Evolutionary conservation across 1,140 invertebrate genomes (phyloP).

Genomic region (Latrodectus geometricus): DNA sequence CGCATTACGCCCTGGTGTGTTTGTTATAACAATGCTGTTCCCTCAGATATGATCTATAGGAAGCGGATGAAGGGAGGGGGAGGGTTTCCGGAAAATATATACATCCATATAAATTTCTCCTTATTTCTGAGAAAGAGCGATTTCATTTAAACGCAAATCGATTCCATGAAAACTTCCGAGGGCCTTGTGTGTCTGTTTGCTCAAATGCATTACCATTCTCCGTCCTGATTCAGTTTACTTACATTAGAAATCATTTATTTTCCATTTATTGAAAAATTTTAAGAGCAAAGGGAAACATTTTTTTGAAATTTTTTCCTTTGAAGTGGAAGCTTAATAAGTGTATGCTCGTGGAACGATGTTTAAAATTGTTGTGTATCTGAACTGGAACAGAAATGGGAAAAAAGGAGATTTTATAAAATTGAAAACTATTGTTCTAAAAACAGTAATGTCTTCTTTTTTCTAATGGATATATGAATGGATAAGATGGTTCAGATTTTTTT

Average conservation of each 20-base stretch:
- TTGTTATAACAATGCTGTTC: slow-evolving; percentile 5
- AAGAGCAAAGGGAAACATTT: slow-evolving; percentile 21
- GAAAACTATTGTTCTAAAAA: background rate
- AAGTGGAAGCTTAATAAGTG: background rate
- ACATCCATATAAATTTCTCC: slow-evolving; percentile 22
- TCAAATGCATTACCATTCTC: slow-evolving; percentile 14
- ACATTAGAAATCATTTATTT: slow-evolving; percentile 44
- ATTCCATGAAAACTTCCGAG: background rate
- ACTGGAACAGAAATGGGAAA: background rate
- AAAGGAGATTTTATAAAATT: slow-evolving; percentile 6
- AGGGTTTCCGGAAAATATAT: background rate
- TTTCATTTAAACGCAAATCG: slow-evolving; percentile 47
- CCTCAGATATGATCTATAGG: background rate
- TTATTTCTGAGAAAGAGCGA: slow-evolving; percentile 4
- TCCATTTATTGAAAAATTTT: slow-evolving; percentile 35
- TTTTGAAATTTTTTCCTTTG: background rate
- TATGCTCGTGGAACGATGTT: slow-evolving; percentile 30
- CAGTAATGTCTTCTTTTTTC: too few relatives aligned
- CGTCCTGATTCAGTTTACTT: slow-evolving; percentile 24
- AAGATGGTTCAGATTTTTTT: too few relatives aligned
- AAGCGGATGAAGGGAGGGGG: background rate
- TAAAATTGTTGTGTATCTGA: slow-evolving; percentile 21
- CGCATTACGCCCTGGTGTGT: background rate
- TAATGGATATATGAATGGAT: too few relatives aligned
- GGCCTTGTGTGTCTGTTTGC: background rate